A percentile compares a stretch with the other conserved stretches of the same genome.
Evolutionary conservation across 2,113 vertebrate species (phyloP).

Genomic region (Oxyruncus cristatus): DNA sequence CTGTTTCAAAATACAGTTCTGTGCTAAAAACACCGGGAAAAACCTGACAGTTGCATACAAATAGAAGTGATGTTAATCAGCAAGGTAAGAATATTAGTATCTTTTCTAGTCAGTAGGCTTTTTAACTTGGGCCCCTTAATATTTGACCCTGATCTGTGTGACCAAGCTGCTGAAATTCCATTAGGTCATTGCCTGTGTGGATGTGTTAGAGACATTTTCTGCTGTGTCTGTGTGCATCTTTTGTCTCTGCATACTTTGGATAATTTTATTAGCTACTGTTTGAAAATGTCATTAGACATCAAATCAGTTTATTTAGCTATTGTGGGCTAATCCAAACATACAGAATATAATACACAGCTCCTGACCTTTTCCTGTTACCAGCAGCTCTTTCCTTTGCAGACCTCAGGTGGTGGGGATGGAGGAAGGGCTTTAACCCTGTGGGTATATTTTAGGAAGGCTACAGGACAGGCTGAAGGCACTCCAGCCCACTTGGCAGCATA

Average conservation of each 20-base stretch:
- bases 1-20: not conserved
- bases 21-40: not conserved
- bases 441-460: not conserved
- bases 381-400: not conserved
- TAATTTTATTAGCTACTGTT: slow-evolving; percentile 41
- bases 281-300: slow-evolving; percentile 38
- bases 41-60: not conserved
- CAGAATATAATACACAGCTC: not conserved
- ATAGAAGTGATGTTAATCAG: not conserved
- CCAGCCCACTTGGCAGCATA: not conserved
- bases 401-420: not conserved
- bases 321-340: slow-evolving; percentile 23
- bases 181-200: not conserved
- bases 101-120: not conserved
- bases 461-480: not conserved
- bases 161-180: not conserved
- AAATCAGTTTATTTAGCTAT: slow-evolving; percentile 47
- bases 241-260: not conserved
- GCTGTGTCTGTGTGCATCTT: not conserved
- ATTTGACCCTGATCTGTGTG: not conserved
- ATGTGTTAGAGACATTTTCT: not conserved
- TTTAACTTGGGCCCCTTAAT: not conserved
- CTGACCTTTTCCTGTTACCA: slow-evolving; percentile 2
- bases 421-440: not conserved
- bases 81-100: not conserved